phyloP scores from a whole-genome alignment of 2,113 vertebrate species.

The Phylloscopus trochilus region DNA sequence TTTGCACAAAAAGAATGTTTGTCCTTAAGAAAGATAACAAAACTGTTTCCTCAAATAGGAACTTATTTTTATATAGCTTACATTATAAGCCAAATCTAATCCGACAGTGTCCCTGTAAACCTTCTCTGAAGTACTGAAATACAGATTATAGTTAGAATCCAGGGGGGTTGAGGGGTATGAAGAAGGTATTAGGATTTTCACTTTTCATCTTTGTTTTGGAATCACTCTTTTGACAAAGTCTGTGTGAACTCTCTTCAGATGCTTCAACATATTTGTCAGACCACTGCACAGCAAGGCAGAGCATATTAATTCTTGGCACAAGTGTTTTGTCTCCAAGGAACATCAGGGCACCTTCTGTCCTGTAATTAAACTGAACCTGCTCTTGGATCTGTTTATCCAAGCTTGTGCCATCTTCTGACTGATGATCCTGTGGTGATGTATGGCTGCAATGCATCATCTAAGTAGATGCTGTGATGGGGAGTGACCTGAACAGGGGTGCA shows the following conservation, averaged over 20 bases:
- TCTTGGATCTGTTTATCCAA: conserved; percentile 14
- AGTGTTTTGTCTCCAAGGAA: conserved; percentile 14
- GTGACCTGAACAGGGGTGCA: background rate
- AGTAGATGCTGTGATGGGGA: background rate
- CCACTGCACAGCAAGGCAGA: conserved; percentile 7
- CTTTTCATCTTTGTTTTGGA: conserved; percentile 23
- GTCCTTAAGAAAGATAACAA: background rate
- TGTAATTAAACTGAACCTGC: conserved; percentile 47
- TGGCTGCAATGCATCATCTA: background rate
- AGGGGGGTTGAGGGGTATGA: background rate
- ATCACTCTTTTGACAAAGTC: conserved; percentile 12
- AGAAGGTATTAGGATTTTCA: conserved; percentile 32
- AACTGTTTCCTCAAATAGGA: background rate
- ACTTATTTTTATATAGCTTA: conserved; percentile 3
- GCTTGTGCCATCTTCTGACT: background rate
- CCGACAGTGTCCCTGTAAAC: conserved; percentile 27
- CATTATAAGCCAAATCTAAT: conserved; percentile 22
- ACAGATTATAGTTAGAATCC: background rate
- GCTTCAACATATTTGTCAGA: conserved; percentile 31
- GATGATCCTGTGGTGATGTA: background rate
- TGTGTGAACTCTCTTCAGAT: conserved; percentile 12
- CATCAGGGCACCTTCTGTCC: conserved; percentile 15
- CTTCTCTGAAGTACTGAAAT: conserved; percentile 38
- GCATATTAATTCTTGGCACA: conserved; percentile 31
- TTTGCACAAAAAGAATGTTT: background rate